A percentile compares a stretch with the other conserved stretches of the same genome.
Conservation (phyloP, 2,797 vertebrate genomes). For the Fistularia commersonii region DNA sequence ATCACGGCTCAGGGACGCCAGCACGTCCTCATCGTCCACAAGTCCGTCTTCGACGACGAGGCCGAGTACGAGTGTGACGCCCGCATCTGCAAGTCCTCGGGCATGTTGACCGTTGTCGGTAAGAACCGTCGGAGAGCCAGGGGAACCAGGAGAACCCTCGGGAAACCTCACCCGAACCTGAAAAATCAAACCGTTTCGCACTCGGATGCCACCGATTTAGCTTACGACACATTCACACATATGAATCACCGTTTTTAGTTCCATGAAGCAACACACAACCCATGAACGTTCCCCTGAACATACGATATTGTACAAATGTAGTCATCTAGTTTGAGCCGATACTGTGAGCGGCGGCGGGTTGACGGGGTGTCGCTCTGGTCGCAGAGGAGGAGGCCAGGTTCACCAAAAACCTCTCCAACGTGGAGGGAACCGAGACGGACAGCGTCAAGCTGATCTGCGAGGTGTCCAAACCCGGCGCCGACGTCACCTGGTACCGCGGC, state of each 20-base stretch:
- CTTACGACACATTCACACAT: no score
- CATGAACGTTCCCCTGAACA: background rate
- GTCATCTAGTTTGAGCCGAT: no score
- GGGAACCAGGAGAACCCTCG: no score
- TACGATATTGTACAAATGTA: background rate
- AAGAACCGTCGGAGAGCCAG: slow-evolving; percentile 33
- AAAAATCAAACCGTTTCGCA: no score
- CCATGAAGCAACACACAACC: no score
- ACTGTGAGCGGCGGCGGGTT: no score
- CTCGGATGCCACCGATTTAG: no score
- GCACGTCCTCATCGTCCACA: slow-evolving; percentile 86
- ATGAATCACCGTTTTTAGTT: no score
- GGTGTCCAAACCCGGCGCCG: slow-evolving; percentile 90
- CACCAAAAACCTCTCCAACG: slow-evolving; percentile 89
- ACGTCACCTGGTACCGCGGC: slow-evolving; percentile 90
- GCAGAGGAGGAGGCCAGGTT: slow-evolving; percentile 94
- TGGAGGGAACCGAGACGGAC: slow-evolving; percentile 92
- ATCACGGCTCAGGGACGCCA: slow-evolving; percentile 88
- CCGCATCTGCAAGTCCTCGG: slow-evolving; percentile 87
- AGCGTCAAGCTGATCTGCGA: slow-evolving; percentile 92
- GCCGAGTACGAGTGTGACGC: slow-evolving; percentile 96
- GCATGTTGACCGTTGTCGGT: slow-evolving; percentile 94
- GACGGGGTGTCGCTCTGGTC: no score
- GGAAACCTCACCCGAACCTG: no score
- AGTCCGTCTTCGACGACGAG: slow-evolving; percentile 91